These are phyloP conservation scores for Scaptomyza polygonia DNA, from an alignment of 2,888 invertebrate genomes.

Conservation along the genomic window DNA sequence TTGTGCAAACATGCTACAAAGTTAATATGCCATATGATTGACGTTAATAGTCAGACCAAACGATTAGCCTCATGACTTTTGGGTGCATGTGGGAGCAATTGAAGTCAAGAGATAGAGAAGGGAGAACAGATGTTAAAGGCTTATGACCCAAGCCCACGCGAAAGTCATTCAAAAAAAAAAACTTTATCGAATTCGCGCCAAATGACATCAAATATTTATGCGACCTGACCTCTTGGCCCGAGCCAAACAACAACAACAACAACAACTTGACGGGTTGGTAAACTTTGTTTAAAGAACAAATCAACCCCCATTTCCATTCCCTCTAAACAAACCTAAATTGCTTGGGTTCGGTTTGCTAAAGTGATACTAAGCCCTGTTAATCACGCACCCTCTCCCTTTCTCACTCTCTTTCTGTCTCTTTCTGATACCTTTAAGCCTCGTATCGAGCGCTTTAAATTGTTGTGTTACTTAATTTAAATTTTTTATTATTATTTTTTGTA, in stretches of 20 bases:
- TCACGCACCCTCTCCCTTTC: not conserved
- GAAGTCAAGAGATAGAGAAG: not conserved
- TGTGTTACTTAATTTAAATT: too few relatives aligned
- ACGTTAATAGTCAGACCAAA: not conserved
- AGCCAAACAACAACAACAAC: too few relatives aligned
- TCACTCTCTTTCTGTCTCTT: too few relatives aligned
- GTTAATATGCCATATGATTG: not conserved
- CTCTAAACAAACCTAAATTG: conserved; percentile 11
- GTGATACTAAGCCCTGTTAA: not conserved
- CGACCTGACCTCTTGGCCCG: conserved; percentile 54
- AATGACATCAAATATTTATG: conserved; percentile 70
- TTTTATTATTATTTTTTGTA: too few relatives aligned
- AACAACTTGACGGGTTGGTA: conserved; percentile 47
- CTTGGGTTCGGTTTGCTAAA: conserved; percentile 8
- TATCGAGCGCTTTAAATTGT: too few relatives aligned
- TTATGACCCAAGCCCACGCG: conserved; percentile 37
- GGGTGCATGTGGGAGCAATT: not conserved
- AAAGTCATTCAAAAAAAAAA: conserved; percentile 56
- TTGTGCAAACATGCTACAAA: not conserved
- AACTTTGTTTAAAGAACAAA: conserved; percentile 42
- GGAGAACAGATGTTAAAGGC: conserved; percentile 22
- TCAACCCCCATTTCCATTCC: not conserved
- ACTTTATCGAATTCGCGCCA: conserved; percentile 48
- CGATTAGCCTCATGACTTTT: not conserved
- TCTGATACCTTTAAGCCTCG: too few relatives aligned